A percentile compares a stretch with the other conserved stretches of the same genome.
Evolutionary conservation across 2,113 vertebrate species (phyloP).

Genomic region (Clarias batrachus): DNA sequence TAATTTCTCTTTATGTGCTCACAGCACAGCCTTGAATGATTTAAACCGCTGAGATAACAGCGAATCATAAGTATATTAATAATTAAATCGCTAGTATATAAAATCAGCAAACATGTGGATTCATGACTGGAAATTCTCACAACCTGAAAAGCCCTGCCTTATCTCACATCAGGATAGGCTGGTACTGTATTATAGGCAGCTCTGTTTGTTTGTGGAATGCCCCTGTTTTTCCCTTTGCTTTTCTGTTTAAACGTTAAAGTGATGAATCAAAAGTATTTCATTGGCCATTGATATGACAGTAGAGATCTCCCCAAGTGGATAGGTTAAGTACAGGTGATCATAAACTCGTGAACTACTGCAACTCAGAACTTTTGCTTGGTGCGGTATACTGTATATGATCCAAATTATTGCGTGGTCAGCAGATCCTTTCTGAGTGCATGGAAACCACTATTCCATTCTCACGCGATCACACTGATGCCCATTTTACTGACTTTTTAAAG

Average conservation of each 20-base stretch:
- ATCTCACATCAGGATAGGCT: not conserved
- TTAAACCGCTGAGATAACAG: slow-evolving; percentile 20
- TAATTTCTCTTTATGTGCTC: slow-evolving; percentile 15
- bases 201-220: not conserved
- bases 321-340: not conserved
- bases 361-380: not conserved
- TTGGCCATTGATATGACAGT: not conserved
- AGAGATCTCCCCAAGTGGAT: not conserved
- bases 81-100: not conserved
- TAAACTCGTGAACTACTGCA: not conserved
- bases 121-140: slow-evolving; percentile 38
- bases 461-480: not conserved
- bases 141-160: not conserved
- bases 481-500: not conserved
- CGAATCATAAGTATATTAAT: not conserved
- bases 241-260: not conserved
- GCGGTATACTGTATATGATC: not conserved
- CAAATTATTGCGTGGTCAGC: not conserved
- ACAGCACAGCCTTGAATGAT: slow-evolving; percentile 27
- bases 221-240: not conserved
- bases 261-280: not conserved
- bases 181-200: not conserved
- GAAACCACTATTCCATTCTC: not conserved
- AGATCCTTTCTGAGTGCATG: not conserved
- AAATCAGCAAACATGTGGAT: slow-evolving; percentile 22